Evolutionary conservation across 2,113 vertebrate genomes (phyloP).

Genomic region (Nipponia nippon): DNA sequence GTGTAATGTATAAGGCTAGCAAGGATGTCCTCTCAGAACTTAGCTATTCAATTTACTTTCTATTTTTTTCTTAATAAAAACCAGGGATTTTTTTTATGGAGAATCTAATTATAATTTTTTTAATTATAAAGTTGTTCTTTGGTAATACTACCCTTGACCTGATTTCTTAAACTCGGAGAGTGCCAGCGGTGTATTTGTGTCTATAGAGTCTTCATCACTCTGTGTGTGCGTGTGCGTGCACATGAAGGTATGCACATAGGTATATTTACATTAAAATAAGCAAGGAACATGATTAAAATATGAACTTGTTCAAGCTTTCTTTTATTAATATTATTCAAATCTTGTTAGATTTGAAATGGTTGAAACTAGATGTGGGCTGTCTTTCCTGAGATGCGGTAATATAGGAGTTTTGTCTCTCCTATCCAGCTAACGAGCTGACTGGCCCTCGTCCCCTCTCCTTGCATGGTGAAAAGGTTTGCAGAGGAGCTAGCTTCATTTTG

Average conservation of each 20-base stretch:
- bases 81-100: neutral
- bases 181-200: neutral
- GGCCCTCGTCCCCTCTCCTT: neutral
- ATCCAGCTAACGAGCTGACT: neutral
- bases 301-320: neutral
- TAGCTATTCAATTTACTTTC: neutral
- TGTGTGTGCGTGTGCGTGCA: neutral
- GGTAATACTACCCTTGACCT: conserved; percentile 36
- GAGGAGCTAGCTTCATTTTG: neutral
- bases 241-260: neutral
- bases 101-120: conserved; percentile 54
- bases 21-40: conserved; percentile 14
- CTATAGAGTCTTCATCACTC: neutral
- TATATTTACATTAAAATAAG: neutral
- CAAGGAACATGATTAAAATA: neutral
- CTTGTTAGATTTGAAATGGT: neutral
- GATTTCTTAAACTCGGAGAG: conserved; percentile 20
- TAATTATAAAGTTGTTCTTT: conserved; percentile 58
- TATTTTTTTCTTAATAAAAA: conserved; percentile 27
- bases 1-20: neutral
- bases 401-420: accelerated
- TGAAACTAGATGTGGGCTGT: neutral
- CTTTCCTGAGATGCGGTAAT: neutral
- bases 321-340: neutral
- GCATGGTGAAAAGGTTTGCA: neutral